Evolutionary conservation across 2,113 vertebrate species (phyloP).

Genomic region (Nothobranchius kuhntae): DNA sequence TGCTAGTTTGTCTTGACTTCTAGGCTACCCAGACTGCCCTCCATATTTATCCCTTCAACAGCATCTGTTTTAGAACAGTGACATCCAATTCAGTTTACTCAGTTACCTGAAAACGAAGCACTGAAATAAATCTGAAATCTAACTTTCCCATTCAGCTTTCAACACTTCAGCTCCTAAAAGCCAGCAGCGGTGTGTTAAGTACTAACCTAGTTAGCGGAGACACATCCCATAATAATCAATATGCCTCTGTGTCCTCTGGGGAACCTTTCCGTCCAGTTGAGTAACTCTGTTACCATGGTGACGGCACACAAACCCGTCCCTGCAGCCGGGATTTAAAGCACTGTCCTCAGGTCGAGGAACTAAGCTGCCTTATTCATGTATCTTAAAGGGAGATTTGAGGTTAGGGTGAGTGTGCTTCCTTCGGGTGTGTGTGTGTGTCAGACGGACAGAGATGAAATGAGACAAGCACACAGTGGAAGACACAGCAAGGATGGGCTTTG

Average conservation of each 20-base stretch:
- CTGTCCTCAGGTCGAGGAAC: conserved; percentile 24
- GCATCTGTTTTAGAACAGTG: too few species aligned
- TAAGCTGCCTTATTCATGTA: conserved; percentile 45
- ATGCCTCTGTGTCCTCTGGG: conserved; percentile 37
- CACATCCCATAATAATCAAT: conserved; percentile 58
- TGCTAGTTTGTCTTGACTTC: too few species aligned
- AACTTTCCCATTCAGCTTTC: conserved; percentile 15
- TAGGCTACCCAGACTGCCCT: too few species aligned
- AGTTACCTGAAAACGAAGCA: not conserved
- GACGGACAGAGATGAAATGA: not conserved
- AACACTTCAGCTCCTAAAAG: conserved; percentile 4
- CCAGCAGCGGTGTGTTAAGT: conserved; percentile 28
- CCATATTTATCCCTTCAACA: too few species aligned
- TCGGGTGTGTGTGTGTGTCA: not conserved
- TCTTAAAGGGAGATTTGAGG: conserved; percentile 40
- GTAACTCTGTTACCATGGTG: conserved; percentile 40
- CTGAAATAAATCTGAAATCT: too few species aligned
- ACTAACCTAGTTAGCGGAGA: conserved; percentile 38
- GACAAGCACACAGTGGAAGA: not conserved
- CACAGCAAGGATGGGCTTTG: conserved; percentile 7
- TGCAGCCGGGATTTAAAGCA: conserved; percentile 45
- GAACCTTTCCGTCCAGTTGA: conserved; percentile 32
- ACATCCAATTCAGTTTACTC: not conserved
- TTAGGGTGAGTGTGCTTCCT: conserved; percentile 27
- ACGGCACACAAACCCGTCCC: conserved; percentile 45